A percentile compares a stretch with the other conserved stretches of the same genome.
Conservation (phyloP, 2,888 invertebrate genomes). For the Nomada hirtipes region DNA sequence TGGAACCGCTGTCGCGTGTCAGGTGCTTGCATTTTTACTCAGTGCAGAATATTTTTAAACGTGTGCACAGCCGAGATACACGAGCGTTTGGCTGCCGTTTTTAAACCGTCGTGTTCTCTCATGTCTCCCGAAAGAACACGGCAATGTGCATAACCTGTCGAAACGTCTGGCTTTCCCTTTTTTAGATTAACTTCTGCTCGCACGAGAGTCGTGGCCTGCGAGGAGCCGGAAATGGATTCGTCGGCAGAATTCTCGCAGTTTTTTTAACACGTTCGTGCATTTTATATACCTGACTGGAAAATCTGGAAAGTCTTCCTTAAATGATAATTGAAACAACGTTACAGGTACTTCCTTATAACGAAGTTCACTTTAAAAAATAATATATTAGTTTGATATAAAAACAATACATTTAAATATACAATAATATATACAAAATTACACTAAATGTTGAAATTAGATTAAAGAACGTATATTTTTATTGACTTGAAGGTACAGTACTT, state of each 20-base stretch:
- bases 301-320: not conserved
- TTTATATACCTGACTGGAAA: not conserved
- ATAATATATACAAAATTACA: too few species aligned
- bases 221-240: not conserved
- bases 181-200: slow-evolving; percentile 4
- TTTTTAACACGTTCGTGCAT: slow-evolving; percentile 6
- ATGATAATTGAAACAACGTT: slow-evolving; percentile 10
- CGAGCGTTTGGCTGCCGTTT: slow-evolving; percentile 21
- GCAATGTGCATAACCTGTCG: slow-evolving; percentile 4
- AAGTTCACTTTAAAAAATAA: not conserved
- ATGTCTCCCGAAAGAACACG: slow-evolving; percentile 16
- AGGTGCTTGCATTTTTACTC: slow-evolving; percentile 21
- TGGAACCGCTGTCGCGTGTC: slow-evolving; percentile 22
- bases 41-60: slow-evolving; percentile 34
- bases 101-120: not conserved
- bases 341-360: not conserved
- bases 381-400: not conserved
- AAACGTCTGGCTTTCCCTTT: slow-evolving; percentile 9
- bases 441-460: too few species aligned
- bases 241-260: not conserved
- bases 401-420: too few species aligned
- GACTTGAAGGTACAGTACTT: too few species aligned
- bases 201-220: not conserved
- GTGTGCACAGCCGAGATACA: not conserved
- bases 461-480: too few species aligned